phyloP scores from a whole-genome alignment of 2,113 vertebrate genomes.

The Amazona guildingii region DNA sequence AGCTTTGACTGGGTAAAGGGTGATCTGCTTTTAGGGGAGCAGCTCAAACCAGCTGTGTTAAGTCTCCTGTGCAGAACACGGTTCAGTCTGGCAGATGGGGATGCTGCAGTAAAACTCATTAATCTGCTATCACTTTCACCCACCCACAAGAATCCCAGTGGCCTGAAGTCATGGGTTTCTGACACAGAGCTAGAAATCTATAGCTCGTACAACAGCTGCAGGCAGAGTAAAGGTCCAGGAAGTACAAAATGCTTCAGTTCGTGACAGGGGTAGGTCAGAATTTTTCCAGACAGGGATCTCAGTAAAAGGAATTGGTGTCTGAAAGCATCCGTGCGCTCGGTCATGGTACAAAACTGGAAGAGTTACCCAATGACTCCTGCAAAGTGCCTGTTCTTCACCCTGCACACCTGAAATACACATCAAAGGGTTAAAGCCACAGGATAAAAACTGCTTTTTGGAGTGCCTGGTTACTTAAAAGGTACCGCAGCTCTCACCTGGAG shows the following conservation, averaged over 20 bases:
- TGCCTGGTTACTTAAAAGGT: not conserved
- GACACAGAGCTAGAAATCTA: slow-evolving; percentile 36
- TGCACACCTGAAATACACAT: not conserved
- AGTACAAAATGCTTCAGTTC: not conserved
- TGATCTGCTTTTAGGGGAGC: not conserved
- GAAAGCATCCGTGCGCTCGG: not conserved
- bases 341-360: not conserved
- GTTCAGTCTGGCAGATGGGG: slow-evolving; percentile 55
- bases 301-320: not conserved
- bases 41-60: slow-evolving; percentile 40
- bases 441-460: not conserved
- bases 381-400: not conserved
- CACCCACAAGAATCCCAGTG: slow-evolving; percentile 58
- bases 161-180: slow-evolving; percentile 57
- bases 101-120: slow-evolving; percentile 46
- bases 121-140: slow-evolving; percentile 62
- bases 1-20: not conserved
- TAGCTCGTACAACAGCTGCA: slow-evolving; percentile 59
- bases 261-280: not conserved
- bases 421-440: not conserved
- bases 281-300: not conserved
- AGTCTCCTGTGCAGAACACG: not conserved
- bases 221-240: slow-evolving; percentile 26
- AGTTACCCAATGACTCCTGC: not conserved
- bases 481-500: not conserved